Conservation (phyloP, 2,113 vertebrate genomes). For the Pandion haliaetus region DNA sequence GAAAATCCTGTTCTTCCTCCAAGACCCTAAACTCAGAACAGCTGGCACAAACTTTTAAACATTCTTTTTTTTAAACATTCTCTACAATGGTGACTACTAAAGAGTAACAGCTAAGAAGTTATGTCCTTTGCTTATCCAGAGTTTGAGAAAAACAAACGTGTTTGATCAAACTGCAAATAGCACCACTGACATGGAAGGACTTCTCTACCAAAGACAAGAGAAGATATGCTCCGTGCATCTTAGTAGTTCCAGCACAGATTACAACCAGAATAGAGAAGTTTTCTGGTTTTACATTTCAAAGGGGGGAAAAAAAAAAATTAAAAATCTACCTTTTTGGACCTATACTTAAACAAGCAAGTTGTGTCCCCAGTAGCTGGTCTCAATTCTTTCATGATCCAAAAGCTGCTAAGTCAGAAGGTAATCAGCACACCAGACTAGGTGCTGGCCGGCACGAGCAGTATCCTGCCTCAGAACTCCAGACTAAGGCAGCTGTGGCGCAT, state of each 20-base stretch:
- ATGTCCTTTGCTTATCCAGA: neutral
- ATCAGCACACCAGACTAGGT: neutral
- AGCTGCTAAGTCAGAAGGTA: neutral
- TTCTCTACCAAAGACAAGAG: neutral
- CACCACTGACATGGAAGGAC: neutral
- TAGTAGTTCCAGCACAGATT: neutral
- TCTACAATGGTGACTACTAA: neutral
- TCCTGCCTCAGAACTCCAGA: neutral
- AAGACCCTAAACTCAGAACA: neutral
- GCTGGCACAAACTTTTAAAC: neutral
- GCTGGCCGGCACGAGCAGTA: neutral
- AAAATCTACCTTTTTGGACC: neutral
- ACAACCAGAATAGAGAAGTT: neutral
- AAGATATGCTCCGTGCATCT: neutral
- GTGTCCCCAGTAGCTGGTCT: neutral
- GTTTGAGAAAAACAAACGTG: neutral
- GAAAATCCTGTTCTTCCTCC: neutral
- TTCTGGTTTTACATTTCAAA: neutral
- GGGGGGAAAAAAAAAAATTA: neutral
- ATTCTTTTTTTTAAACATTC: neutral
- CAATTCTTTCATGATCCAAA: neutral
- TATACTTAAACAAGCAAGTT: neutral
- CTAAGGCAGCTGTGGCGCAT: neutral
- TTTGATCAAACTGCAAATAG: neutral
- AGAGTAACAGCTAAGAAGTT: neutral